These are phyloP conservation scores for Dynastes grantii DNA, from an alignment of 2,888 invertebrate species.

Conservation along the genomic window DNA sequence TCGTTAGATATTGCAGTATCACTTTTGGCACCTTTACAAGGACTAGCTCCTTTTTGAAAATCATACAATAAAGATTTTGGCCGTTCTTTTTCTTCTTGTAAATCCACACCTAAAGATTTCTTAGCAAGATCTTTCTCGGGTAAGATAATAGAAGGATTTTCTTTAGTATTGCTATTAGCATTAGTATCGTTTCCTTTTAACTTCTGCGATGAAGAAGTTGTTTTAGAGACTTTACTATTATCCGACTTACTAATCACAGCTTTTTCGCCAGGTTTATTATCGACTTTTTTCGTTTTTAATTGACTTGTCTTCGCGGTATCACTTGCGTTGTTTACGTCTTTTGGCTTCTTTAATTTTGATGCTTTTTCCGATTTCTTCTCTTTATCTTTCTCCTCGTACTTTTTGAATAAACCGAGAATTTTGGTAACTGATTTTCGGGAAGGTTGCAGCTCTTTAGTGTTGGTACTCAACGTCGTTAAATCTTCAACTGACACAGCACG, in stretches of 20 bases:
- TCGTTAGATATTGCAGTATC: conserved; percentile 65
- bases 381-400: conserved; percentile 73
- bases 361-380: conserved; percentile 57
- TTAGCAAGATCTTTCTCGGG: conserved; percentile 33
- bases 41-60: conserved; percentile 71
- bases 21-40: conserved; percentile 71
- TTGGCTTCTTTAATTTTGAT: conserved; percentile 61
- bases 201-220: conserved; percentile 6
- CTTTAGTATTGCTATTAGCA: conserved; percentile 17
- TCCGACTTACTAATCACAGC: conserved; percentile 48
- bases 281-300: conserved; percentile 41
- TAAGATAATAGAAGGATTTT: neutral
- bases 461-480: conserved; percentile 72
- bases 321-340: conserved; percentile 50
- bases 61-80: conserved; percentile 74
- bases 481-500: conserved; percentile 83
- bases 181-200: conserved; percentile 30
- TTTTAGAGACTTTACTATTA: neutral
- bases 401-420: conserved; percentile 85
- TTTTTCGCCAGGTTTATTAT: conserved; percentile 57
- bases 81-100: conserved; percentile 70
- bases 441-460: conserved; percentile 71
- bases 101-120: conserved; percentile 45
- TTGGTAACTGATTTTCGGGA: conserved; percentile 81
- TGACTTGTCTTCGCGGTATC: conserved; percentile 30